A percentile compares a stretch with the other conserved stretches of the same genome.
These are phyloP conservation scores for Rhabditoides inermis DNA, from an alignment of 2,888 invertebrate species.

Conservation along the genomic window DNA sequence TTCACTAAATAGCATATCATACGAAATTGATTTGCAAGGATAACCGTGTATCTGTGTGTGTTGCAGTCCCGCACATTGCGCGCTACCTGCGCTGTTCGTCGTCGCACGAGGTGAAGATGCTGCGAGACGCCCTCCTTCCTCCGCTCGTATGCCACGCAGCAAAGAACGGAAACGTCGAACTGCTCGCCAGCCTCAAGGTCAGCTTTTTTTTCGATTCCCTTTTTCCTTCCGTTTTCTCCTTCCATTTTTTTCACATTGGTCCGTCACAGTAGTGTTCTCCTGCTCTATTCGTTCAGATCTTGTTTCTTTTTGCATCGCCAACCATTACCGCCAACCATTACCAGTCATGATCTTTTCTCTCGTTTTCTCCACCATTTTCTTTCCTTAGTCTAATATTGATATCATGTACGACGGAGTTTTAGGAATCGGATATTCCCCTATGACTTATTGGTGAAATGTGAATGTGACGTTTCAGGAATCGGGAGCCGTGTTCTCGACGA, in stretches of 20 bases:
- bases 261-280: background rate
- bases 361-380: too few relatives aligned
- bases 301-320: too few relatives aligned
- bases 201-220: conserved; percentile 13
- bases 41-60: too few relatives aligned
- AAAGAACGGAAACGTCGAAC: conserved; percentile 47
- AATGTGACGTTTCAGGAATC: conserved; percentile 38
- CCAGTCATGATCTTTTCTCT: too few relatives aligned
- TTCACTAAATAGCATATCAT: background rate
- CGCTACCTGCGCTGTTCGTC: conserved; percentile 42
- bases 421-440: too few relatives aligned
- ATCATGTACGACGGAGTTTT: too few relatives aligned
- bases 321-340: too few relatives aligned
- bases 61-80: conserved; percentile 46
- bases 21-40: background rate
- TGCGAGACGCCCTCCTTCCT: conserved; percentile 62
- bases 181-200: conserved; percentile 42
- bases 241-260: background rate
- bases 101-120: conserved; percentile 36
- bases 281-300: too few relatives aligned
- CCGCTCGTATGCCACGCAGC: conserved; percentile 67
- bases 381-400: too few relatives aligned
- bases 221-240: too few relatives aligned
- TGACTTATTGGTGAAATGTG: conserved; percentile 8
- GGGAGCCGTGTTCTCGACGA: conserved; percentile 69